These are phyloP conservation scores for Tragelaphus imberbis DNA, from an alignment of 2,113 vertebrate genomes.

Conservation along the genomic window DNA sequence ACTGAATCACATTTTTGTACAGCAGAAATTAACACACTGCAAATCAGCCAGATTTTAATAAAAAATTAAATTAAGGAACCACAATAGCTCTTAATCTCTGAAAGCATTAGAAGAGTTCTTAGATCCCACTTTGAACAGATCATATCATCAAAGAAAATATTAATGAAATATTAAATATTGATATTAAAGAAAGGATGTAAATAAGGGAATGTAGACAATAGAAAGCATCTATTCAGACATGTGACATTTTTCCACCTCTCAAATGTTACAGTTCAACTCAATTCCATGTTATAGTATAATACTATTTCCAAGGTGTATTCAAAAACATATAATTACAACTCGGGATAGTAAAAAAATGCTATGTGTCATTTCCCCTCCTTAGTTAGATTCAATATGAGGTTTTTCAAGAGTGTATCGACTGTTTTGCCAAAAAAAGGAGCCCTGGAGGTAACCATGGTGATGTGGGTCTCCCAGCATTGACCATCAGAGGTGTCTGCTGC, in stretches of 20 bases:
- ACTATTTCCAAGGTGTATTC: neutral
- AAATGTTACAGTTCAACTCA: neutral
- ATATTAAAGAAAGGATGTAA: neutral
- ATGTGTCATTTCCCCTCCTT: neutral
- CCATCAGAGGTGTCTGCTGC: rapidly evolving
- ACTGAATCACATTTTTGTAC: neutral
- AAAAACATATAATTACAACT: neutral
- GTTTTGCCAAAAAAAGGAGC: neutral
- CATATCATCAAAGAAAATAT: neutral
- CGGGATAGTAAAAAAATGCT: neutral
- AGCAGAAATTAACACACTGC: neutral
- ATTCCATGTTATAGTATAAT: rapidly evolving
- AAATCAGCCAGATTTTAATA: neutral
- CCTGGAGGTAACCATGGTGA: neutral
- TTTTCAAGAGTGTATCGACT: neutral
- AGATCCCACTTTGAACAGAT: neutral
- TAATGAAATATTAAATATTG: neutral
- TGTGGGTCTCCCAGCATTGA: no score
- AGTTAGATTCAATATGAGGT: neutral
- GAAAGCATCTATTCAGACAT: neutral
- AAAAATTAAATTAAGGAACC: neutral
- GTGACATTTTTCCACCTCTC: neutral
- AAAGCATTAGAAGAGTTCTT: neutral
- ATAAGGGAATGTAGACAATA: neutral
- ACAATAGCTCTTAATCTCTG: neutral